Evolutionary conservation across 1,140 invertebrate species (phyloP).

Genomic region (Hylaeus volcanicus): DNA sequence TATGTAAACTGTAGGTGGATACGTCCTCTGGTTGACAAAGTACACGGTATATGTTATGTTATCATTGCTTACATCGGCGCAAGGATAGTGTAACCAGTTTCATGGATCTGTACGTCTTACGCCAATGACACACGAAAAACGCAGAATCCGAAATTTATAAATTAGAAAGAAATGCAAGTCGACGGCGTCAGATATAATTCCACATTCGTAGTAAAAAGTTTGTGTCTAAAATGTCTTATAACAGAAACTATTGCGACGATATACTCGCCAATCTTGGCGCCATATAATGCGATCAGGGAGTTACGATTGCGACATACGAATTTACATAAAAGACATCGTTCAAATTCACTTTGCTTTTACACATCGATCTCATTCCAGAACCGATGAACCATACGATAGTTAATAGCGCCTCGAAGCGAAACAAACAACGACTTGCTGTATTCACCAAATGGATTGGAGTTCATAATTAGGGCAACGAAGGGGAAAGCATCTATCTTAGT

Average conservation of each 20-base stretch:
- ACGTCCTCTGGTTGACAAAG: too few relatives aligned
- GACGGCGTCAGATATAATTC: too few relatives aligned
- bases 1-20: too few relatives aligned
- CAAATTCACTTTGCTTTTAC: conserved; percentile 35
- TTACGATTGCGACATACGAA: conserved; percentile 15
- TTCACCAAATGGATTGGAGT: conserved; percentile 67
- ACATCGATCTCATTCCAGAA: conserved; percentile 42
- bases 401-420: conserved; percentile 37
- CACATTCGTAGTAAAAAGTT: too few relatives aligned
- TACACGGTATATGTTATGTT: too few relatives aligned
- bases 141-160: too few relatives aligned
- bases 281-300: conserved; percentile 16
- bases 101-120: too few relatives aligned
- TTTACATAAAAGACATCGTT: conserved; percentile 31
- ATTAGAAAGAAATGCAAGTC: not conserved
- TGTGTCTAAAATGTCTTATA: not conserved
- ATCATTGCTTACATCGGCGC: too few relatives aligned
- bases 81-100: not conserved
- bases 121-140: too few relatives aligned
- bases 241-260: not conserved
- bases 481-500: conserved; percentile 47
- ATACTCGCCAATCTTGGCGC: too few relatives aligned
- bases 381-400: conserved; percentile 59
- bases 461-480: conserved; percentile 65
- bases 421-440: conserved; percentile 67